Conservation (phyloP, 1,140 invertebrate species). For the Drosophila gunungcola region DNA sequence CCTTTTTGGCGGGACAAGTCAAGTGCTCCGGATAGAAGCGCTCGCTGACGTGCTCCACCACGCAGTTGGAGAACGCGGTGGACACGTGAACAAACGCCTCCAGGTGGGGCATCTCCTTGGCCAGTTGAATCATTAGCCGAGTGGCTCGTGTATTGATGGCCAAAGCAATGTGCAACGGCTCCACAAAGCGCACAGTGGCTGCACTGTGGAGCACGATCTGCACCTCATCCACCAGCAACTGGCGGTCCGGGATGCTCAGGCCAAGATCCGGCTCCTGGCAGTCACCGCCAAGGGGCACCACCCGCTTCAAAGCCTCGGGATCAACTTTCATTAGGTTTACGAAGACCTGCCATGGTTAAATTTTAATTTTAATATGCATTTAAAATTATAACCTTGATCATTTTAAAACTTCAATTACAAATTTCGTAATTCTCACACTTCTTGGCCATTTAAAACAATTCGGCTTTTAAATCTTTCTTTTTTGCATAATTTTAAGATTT, state of each 20-base stretch:
- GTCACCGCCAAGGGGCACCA: constrained; percentile 86
- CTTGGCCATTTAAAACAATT: too few relatives aligned
- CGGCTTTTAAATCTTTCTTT: too few relatives aligned
- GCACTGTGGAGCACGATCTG: constrained; percentile 93
- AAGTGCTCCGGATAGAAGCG: constrained; percentile 89
- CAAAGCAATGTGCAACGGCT: constrained; percentile 88
- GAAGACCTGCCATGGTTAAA: constrained; percentile 44
- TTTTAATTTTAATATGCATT: not conserved
- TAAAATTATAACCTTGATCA: too few relatives aligned
- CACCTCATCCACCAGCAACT: constrained; percentile 84
- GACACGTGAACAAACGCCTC: constrained; percentile 90
- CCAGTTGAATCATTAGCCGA: constrained; percentile 86
- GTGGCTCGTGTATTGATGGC: constrained; percentile 87
- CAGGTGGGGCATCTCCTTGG: constrained; percentile 88
- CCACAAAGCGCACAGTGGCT: constrained; percentile 93
- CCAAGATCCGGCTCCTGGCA: constrained; percentile 88
- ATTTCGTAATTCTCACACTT: too few relatives aligned
- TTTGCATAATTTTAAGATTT: too few relatives aligned
- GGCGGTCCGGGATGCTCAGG: constrained; percentile 86
- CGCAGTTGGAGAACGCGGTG: constrained; percentile 90
- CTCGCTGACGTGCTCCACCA: constrained; percentile 87
- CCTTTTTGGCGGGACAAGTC: constrained; percentile 87
- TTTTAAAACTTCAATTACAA: too few relatives aligned
- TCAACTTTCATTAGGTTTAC: constrained; percentile 25
- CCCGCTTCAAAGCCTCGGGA: constrained; percentile 21